phyloP scores from a whole-genome alignment of 2,888 invertebrate genomes.

The Nesidiocoris tenuis region DNA sequence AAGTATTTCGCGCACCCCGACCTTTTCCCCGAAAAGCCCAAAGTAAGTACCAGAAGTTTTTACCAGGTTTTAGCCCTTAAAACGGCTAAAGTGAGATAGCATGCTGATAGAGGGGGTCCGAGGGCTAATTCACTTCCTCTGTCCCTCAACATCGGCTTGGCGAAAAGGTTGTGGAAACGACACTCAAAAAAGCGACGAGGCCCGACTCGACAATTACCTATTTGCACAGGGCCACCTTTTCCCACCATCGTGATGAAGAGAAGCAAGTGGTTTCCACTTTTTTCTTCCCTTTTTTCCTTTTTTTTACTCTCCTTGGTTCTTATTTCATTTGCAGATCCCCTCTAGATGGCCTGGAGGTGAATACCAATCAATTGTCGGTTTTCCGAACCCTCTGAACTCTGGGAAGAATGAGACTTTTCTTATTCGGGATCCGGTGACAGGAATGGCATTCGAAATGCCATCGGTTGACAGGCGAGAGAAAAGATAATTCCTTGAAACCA shows the following conservation, averaged over 20 bases:
- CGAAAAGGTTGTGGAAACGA: not conserved
- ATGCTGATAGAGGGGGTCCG: slow-evolving; percentile 1
- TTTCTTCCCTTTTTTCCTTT: not conserved
- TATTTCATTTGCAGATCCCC: slow-evolving; percentile 44
- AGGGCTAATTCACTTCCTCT: slow-evolving; percentile 46
- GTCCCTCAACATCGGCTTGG: slow-evolving; percentile 17
- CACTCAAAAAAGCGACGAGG: slow-evolving; percentile 30
- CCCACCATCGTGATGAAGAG: slow-evolving; percentile 5
- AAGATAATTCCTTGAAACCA: too few species aligned
- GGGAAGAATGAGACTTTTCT: too few species aligned
- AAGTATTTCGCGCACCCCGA: slow-evolving; percentile 1
- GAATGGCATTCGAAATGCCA: too few species aligned
- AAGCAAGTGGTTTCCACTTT: slow-evolving; percentile 2
- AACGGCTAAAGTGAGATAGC: slow-evolving; percentile 18
- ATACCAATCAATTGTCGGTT: slow-evolving; percentile 41
- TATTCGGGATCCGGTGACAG: too few species aligned
- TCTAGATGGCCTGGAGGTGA: slow-evolving; percentile 33
- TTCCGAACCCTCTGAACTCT: too few species aligned
- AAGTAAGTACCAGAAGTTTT: slow-evolving; percentile 29
- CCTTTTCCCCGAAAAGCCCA: not conserved
- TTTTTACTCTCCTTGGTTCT: slow-evolving; percentile 17
- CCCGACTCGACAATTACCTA: slow-evolving; percentile 46
- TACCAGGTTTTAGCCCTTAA: slow-evolving; percentile 43
- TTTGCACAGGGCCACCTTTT: slow-evolving; percentile 37
- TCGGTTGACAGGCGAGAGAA: too few species aligned